These are phyloP conservation scores for Myotis myotis DNA, from an alignment of 2,797 vertebrate species.

Conservation along the genomic window DNA sequence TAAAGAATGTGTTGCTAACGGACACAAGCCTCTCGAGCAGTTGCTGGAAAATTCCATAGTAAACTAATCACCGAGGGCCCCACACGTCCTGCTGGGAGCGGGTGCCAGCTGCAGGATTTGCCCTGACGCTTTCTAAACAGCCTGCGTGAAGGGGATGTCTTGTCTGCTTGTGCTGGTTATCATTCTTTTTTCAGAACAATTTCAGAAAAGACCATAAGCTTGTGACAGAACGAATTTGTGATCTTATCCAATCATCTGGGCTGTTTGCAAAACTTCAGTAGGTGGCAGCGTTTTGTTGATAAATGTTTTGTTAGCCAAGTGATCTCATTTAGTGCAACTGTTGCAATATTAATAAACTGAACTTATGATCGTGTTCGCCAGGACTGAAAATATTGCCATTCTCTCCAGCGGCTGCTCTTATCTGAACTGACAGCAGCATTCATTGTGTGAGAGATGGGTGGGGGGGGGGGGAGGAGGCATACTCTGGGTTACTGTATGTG, in stretches of 20 bases:
- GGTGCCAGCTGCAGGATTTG: slow-evolving; percentile 75
- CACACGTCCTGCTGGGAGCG: slow-evolving; percentile 48
- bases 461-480: slow-evolving; percentile 61
- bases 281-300: slow-evolving; percentile 90
- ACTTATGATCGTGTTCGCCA: slow-evolving; percentile 86
- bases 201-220: slow-evolving; percentile 85
- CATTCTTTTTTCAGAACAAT: slow-evolving; percentile 79
- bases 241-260: slow-evolving; percentile 87
- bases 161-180: slow-evolving; percentile 82
- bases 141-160: slow-evolving; percentile 78
- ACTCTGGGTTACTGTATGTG: not conserved
- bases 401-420: slow-evolving; percentile 84
- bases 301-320: slow-evolving; percentile 89
- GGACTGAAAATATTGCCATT: slow-evolving; percentile 84
- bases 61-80: slow-evolving; percentile 48
- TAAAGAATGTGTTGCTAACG: slow-evolving; percentile 28
- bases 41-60: slow-evolving; percentile 61
- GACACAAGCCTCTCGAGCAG: not conserved
- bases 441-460: slow-evolving; percentile 74
- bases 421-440: slow-evolving; percentile 85
- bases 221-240: slow-evolving; percentile 86
- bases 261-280: slow-evolving; percentile 89
- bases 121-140: slow-evolving; percentile 78
- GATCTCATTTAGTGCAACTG: slow-evolving; percentile 88
- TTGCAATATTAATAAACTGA: slow-evolving; percentile 90